phyloP scores from a whole-genome alignment of 1,140 invertebrate genomes.

The Formica exsecta region DNA sequence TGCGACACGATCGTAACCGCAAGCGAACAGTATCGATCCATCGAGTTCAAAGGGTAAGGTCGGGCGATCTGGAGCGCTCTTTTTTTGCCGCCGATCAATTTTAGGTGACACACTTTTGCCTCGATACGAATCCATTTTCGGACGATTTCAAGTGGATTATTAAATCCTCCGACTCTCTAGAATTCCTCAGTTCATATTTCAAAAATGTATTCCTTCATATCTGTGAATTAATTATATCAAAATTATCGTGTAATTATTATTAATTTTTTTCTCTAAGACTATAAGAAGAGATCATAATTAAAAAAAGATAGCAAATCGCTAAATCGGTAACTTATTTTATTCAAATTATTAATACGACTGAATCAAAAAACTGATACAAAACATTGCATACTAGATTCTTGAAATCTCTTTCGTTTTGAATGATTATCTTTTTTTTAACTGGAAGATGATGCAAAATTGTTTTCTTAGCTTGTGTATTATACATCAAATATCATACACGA shows the following conservation, averaged over 20 bases:
- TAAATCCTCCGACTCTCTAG: background rate
- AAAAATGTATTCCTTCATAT: background rate
- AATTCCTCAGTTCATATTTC: background rate
- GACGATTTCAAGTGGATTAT: conserved; percentile 1
- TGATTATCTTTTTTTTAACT: background rate
- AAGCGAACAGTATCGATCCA: conserved; percentile 23
- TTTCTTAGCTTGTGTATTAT: background rate
- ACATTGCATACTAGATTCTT: background rate
- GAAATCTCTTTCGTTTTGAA: background rate
- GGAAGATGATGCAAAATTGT: conserved; percentile 37
- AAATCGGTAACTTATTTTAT: background rate
- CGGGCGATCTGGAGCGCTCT: conserved; percentile 30
- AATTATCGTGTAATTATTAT: background rate
- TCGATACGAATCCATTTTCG: conserved; percentile 16
- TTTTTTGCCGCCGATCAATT: conserved; percentile 42
- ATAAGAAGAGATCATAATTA: background rate
- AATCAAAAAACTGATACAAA: background rate
- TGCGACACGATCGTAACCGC: conserved; percentile 23
- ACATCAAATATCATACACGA: background rate
- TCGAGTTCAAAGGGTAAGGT: conserved; percentile 52
- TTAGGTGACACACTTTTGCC: conserved; percentile 49
- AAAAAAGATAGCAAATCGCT: background rate
- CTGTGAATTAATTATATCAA: background rate
- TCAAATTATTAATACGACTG: background rate
- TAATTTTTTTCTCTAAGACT: background rate